Evolutionary conservation across 2,888 invertebrate genomes (phyloP).

Genomic region (Phaonia tiefii): DNA sequence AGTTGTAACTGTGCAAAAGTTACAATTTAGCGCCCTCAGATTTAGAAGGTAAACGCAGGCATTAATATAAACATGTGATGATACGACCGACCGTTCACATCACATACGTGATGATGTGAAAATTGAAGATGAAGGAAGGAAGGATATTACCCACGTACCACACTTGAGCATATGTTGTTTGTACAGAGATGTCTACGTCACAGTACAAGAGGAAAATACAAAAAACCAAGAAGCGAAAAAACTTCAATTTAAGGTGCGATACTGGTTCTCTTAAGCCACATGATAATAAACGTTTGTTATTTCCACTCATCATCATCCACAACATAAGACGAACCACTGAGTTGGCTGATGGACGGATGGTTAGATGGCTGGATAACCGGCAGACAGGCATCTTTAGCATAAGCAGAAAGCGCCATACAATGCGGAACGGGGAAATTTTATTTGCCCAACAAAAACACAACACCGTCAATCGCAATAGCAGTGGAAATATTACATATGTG

Average conservation of each 20-base stretch:
- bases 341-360: conserved; percentile 11
- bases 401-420: conserved; percentile 54
- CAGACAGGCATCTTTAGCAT: not conserved
- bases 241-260: conserved; percentile 72
- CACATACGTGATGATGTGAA: conserved; percentile 1
- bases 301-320: conserved; percentile 45
- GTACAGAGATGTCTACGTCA: conserved; percentile 1
- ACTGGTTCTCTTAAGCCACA: conserved; percentile 70
- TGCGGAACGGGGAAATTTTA: conserved; percentile 53
- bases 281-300: conserved; percentile 68
- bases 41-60: conserved; percentile 62
- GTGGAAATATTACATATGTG: conserved; percentile 40
- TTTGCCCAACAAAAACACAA: conserved; percentile 26
- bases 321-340: conserved; percentile 2
- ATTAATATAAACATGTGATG: conserved; percentile 36
- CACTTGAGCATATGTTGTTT: conserved; percentile 65
- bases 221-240: conserved; percentile 13
- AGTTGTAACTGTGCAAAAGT: conserved; percentile 55
- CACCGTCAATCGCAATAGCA: not conserved
- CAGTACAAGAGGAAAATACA: not conserved
- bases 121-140: conserved; percentile 47
- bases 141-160: conserved; percentile 68
- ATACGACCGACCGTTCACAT: not conserved
- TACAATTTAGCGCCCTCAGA: conserved; percentile 72
- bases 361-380: too few species aligned